Evolutionary conservation across 2,113 vertebrate species (phyloP).

Genomic region (Ovis canadensis): DNA sequence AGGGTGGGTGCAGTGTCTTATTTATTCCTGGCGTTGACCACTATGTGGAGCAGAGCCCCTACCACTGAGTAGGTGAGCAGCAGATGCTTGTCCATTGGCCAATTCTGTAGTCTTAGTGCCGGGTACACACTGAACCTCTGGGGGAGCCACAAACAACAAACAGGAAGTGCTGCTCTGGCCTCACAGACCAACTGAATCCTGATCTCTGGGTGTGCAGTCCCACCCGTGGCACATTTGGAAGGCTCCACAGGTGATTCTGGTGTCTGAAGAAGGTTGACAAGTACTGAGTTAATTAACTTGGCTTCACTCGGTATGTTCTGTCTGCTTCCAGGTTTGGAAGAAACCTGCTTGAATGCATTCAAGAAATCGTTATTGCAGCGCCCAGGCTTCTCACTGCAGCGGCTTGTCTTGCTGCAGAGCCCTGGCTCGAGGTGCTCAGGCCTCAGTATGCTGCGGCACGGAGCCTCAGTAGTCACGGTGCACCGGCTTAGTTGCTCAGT

Average conservation of each 20-base stretch:
- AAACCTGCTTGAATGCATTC: neutral
- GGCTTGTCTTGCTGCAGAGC: neutral
- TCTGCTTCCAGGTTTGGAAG: conserved; percentile 7
- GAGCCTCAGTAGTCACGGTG: accelerated
- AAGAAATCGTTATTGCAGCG: neutral
- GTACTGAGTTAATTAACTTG: neutral
- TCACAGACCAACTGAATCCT: neutral
- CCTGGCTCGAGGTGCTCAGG: neutral
- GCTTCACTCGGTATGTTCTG: conserved; percentile 1
- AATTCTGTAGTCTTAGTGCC: neutral
- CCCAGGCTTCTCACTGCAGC: neutral
- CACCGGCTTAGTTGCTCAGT: neutral
- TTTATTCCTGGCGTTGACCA: neutral
- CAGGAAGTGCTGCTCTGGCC: neutral
- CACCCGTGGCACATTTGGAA: neutral
- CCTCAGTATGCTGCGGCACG: neutral
- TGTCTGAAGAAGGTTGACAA: neutral
- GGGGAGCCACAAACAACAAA: neutral
- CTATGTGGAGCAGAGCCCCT: neutral
- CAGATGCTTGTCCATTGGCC: neutral
- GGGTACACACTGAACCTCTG: neutral
- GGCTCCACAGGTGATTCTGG: neutral
- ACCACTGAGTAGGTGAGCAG: neutral
- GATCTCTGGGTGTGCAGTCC: neutral
- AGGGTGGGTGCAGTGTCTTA: neutral